Evolutionary conservation across 2,113 vertebrate genomes (phyloP), one percentile per base, ranked within the genome.

Genomic region (Arothron firmamentum): DNA sequence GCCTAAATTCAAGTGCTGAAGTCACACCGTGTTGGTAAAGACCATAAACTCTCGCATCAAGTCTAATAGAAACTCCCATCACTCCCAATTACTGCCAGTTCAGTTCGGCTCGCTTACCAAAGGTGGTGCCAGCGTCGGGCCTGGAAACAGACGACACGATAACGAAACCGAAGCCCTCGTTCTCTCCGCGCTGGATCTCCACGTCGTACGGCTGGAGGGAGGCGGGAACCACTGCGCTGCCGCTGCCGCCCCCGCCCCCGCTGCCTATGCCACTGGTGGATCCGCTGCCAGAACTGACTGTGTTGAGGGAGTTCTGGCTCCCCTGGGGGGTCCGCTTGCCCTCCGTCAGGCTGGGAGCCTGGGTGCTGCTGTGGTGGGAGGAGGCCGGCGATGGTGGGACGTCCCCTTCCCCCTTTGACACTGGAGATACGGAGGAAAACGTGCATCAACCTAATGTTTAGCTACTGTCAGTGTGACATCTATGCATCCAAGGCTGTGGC

Each of bases 261-360:
- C 95, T 96, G 79, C 97, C 96, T 0, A 96, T 97, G 47, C 96
- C 96, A 0, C 97, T 96, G 80, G 96, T 97, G 74, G 95, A 97
- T 54, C 97, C 97, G 1, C 96, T 97, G 80, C 97, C 96, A 0
- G 97, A 99, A 90, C 97, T 99, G 73, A 97, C 95, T 0, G 97
- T 98, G 90, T 96, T 98, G 47, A 99, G 90, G 0, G 96, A 98
- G 90, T 99, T 98, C 90, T 99, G 97, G 88, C 95, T 97, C 60
- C 96, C 97, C 84, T 97, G 96, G 0, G 95, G 96, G 0, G 97
- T 99, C 18, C 94, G 93, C 81, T 99, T 99, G 83, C 95, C 97
- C 75, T 98, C 97, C 0, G 95, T 94, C 84, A 98, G 92, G 0
- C 96, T 98, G 5, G 95, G 94, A 0, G 94, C 95, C 87, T 98